Conservation (phyloP, 2,797 vertebrate species). For the Cygnus olor region DNA sequence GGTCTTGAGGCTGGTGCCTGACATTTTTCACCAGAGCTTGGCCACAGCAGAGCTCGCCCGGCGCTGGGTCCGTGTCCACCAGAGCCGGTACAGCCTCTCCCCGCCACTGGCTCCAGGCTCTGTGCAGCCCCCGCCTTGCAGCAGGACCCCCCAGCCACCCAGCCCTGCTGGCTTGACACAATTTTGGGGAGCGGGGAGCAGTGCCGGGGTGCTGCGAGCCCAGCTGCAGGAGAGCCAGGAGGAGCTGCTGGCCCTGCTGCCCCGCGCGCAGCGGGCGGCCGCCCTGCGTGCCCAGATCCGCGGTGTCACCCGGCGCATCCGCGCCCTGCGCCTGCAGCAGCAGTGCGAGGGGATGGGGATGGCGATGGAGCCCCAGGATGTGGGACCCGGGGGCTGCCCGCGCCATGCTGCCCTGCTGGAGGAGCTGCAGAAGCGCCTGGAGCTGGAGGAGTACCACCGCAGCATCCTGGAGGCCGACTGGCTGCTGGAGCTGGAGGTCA, state of each 20-base stretch:
- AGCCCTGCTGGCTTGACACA: fast-evolving
- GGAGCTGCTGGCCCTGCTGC: constrained; percentile 49
- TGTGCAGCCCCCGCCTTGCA: fast-evolving
- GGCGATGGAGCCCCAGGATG: background rate
- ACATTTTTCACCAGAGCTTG: constrained; percentile 67
- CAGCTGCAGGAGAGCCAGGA: background rate
- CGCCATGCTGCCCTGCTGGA: background rate
- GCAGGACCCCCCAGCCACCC: background rate
- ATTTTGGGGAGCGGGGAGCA: background rate
- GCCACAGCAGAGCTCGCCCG: constrained; percentile 14
- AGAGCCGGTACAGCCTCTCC: background rate
- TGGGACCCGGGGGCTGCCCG: fast-evolving
- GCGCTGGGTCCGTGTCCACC: constrained; percentile 49
- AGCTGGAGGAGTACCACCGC: constrained; percentile 57
- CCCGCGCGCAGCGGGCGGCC: background rate
- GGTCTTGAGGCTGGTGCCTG: constrained; percentile 55
- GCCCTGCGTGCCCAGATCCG: background rate
- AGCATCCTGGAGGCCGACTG: constrained; percentile 53
- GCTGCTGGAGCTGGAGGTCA: constrained; percentile 68
- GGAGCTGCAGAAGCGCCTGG: constrained; percentile 32
- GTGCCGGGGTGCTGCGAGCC: background rate
- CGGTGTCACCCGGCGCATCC: background rate
- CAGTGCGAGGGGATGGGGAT: fast-evolving
- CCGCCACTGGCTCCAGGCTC: background rate
- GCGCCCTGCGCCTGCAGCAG: background rate